Percentiles rank a stretch among this genome's conserved stretches.
phyloP scores from a whole-genome alignment of 1,140 invertebrate genomes.

The Drosophila equinoxialis region DNA sequence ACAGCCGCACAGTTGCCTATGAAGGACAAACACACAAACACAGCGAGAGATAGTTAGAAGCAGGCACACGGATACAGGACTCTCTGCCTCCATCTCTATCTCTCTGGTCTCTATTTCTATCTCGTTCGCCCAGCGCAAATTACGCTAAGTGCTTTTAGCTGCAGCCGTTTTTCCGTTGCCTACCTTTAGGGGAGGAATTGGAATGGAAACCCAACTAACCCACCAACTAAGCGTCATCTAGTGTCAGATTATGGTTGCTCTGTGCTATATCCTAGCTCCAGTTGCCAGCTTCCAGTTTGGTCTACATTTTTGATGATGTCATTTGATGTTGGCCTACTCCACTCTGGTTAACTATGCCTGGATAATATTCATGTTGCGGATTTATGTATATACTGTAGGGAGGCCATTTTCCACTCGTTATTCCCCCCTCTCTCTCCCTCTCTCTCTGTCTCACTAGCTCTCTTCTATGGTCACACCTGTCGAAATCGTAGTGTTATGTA shows the following conservation, averaged over 20 bases:
- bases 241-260: conserved; percentile 79
- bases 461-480: conserved; percentile 1
- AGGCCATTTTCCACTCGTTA: not conserved
- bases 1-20: conserved; percentile 45
- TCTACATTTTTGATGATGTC: conserved; percentile 80
- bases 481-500: conserved; percentile 51
- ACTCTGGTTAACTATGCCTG: not conserved
- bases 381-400: conserved; percentile 41
- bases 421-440: not conserved
- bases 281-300: conserved; percentile 27
- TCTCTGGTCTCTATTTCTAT: conserved; percentile 14
- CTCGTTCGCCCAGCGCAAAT: conserved; percentile 58
- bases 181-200: conserved; percentile 45
- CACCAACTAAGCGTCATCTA: conserved; percentile 72
- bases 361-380: conserved; percentile 69
- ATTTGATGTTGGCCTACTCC: conserved; percentile 61
- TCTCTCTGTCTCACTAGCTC: not conserved
- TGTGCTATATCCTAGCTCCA: conserved; percentile 33
- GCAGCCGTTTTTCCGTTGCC: conserved; percentile 60
- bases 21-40: conserved; percentile 14
- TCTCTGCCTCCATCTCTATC: not conserved
- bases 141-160: conserved; percentile 79
- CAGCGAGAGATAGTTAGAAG: not conserved
- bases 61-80: not conserved
- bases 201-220: conserved; percentile 15